Evolutionary conservation across 2,797 vertebrate genomes (phyloP), one percentile per base, ranked within the genome.

Genomic region (Hipposideros larvatus): DNA sequence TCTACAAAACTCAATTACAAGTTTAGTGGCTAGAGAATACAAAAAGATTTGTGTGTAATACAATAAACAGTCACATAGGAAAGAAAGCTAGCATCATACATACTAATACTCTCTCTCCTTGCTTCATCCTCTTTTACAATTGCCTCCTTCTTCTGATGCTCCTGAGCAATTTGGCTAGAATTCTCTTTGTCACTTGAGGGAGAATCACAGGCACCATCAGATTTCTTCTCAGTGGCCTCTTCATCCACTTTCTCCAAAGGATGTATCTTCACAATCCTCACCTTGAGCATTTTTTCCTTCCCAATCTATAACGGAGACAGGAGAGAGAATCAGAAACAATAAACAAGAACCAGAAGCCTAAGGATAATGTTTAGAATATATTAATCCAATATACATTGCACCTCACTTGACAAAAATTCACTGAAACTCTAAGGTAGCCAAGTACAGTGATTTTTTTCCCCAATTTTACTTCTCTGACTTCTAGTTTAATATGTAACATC

Each of bases 101-200:
- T 98, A 99, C 99, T 99, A 93, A 99, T 99, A 95, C 99, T 99
- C n/a, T 99, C 99, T 97, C 99, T 99, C 93, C 99, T 98, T 98
- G 94, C 99, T 94, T 99, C 99, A 88, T 99, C 99, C 92, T 99
- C 99, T 95, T 99, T 98, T 43, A 98, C 88, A 21, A 91, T n/a
- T 51, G 97, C 96, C 95, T 99, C 99, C 96, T 99, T 99, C 97
- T 99, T 98, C 97, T 99, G 99, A 98, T 98, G 99, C 97, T 99
- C 99, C 98, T 98, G 98, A 66, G 97, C 98, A 3, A 97, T 98
- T 93, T 99, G 99, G 97, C 99, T 99, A 82, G 99, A 99, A 11
- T 99, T 99, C 96, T 99, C 99, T 97, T 99, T 99, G 98, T 99
- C 99, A 73, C 99, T 99, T 92, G 99, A 99, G 0, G 99, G 99